Percentiles rank a stretch among this genome's conserved stretches.
These are phyloP conservation scores for Leucopsar rothschildi DNA, from an alignment of 2,113 vertebrate genomes.

Conservation along the genomic window DNA sequence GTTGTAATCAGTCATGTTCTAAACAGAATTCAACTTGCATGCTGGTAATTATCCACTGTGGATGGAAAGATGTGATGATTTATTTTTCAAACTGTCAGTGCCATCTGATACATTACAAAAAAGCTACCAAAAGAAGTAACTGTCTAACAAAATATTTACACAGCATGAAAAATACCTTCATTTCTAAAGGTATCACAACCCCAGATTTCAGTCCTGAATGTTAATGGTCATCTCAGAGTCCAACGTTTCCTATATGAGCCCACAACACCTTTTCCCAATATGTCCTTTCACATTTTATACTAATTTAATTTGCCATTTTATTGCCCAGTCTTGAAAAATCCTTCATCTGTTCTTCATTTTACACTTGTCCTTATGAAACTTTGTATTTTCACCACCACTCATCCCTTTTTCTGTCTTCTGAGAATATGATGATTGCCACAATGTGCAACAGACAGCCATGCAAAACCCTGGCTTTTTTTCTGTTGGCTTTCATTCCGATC, in stretches of 20 bases:
- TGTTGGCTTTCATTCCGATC: neutral
- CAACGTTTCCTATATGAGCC: neutral
- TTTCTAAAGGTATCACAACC: neutral
- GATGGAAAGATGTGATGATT: slow-evolving; percentile 5
- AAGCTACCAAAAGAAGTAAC: slow-evolving; percentile 13
- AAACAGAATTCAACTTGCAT: slow-evolving; percentile 11
- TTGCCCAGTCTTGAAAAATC: neutral
- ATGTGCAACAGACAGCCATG: neutral
- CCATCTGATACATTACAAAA: neutral
- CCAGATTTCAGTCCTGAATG: neutral
- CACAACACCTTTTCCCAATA: neutral
- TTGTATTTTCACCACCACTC: fast-evolving
- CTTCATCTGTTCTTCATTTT: neutral
- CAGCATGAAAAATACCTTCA: neutral
- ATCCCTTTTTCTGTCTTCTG: neutral
- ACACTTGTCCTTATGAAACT: neutral
- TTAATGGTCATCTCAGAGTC: neutral
- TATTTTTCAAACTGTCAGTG: slow-evolving; percentile 45
- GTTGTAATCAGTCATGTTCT: slow-evolving; percentile 49
- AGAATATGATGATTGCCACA: neutral
- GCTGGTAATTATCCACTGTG: slow-evolving; percentile 42
- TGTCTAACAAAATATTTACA: slow-evolving; percentile 2
- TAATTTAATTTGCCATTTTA: neutral
- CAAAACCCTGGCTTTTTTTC: neutral
- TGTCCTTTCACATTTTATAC: neutral